Evolutionary conservation across 2,888 invertebrate species (phyloP), one percentile per base, ranked within the genome.

Genomic region (Drosophila nr. perissopoda): DNA sequence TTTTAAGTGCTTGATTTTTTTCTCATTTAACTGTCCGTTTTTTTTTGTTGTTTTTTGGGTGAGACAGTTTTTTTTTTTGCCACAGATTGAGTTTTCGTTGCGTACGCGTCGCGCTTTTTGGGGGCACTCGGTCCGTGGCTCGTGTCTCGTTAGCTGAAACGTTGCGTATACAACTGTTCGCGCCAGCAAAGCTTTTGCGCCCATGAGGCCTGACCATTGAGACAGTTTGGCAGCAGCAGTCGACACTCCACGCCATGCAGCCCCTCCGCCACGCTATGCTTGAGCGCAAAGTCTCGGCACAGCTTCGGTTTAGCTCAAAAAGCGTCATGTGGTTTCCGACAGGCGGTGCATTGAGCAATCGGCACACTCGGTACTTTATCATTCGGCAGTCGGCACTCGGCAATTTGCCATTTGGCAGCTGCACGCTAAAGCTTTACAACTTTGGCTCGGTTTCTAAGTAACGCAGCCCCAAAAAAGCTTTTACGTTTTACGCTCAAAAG

Each of bases 111-210:
- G 73, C 86, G 79, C 62, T 66, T 60, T 62, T 57, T 51, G 45
- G 38, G 42, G 38, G 64, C 48, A 65, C 69, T 77, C 72, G 76
- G 56, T 86, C 85, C 81, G 81, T 80, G 71, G 72, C 82, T 88
- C 86, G 85, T 82, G 90, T 82, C 79, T 84, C 85, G 82, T 80
- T 84, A 84, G 90, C 90, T 91, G 67, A 80, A 91, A 82, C 91
- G 91, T 91, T 91, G 92, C 91, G 92, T 89, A 89, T 89, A 91
- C 90, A 91, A 92, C 91, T 91, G 89, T 74, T 84, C 79, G 87
- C 84, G 82, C 78, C 79, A 78, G 79, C 72, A 70, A 82, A 91
- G 91, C 92, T 92, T 91, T 91, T 81, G 82, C 72, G 73, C 70
- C 84, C 89, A 89, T 84, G 87, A 86, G 85, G 88, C 88, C 79